Base-by-base conservation (phyloP, 1,140 invertebrate species). In the Drosophila ambigua region DNA sequence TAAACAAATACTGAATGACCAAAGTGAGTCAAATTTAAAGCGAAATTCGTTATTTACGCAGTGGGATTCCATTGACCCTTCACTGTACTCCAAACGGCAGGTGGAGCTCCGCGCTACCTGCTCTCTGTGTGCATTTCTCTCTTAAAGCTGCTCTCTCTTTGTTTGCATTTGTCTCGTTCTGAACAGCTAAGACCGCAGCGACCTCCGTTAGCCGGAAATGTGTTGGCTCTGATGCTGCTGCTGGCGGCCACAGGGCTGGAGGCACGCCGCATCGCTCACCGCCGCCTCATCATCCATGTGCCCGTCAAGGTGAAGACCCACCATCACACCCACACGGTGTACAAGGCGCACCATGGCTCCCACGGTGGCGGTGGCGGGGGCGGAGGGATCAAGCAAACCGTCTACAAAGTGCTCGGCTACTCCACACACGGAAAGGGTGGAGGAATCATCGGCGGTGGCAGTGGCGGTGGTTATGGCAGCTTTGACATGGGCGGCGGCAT, bases 291-390 rank as follows among this genome's bases (percentile, higher is more conserved):
- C 61, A 91, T 91, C 50, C 90, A 91, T 62, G 90, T 91, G 71
- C 90, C 90, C 49, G 65, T 91, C 41, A 84, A 91, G 75, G 53
- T 84, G 68, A 84, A 90, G 66, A 91, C 82, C 5, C 90, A 91
- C 53, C 90, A 91, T 31, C 90, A 91, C 65, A 91, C 80, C 35
- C 90, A 91, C 62, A 91, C 90, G 2, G 85, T 91, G 4, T 91
- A 91, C 51, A 84, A 90, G 46, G 67, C 77, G 65, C 52, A 85
- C 26, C 90, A 79, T n/a, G 71, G 75, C 9, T 59, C 63, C 11
- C 62, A 60, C 1, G 63, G 55, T 3, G 53, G 71, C 2, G 63
- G 77, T 3, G 64, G 23, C 4, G 76, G 69, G 0, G 77, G 68
- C 24, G 79, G 79, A 11, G 66, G 61, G 7, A 50, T 83, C 23